Base-by-base conservation (phyloP, 2,797 vertebrate genomes). In the Babyrousa celebensis region DNA sequence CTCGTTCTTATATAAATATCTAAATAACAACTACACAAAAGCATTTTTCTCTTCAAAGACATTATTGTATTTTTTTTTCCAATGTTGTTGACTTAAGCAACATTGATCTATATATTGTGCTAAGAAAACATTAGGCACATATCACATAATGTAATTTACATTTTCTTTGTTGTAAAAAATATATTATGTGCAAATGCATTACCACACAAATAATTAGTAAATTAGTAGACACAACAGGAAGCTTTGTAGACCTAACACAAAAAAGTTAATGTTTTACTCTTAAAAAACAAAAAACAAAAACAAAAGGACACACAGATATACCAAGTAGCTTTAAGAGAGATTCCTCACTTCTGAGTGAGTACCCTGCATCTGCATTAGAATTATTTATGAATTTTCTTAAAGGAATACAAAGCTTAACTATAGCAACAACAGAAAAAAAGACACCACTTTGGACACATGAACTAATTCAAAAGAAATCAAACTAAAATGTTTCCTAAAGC, bases 111-210 rank as follows among this genome's bases (percentile, higher is more conserved):
- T 80, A 90, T 95, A 96, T 87, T 94, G 93, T 98, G 96, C 97
- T 98, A 98, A 85, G 96, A 98, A 98, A 98, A 98, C 96, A 97
- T 98, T 40, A 98, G 97, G 98, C 98, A 98, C 96, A 98, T 95
- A 98, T 84, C 96, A 98, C 97, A 98, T 97, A 96, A 92, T 96
- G 89, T 92, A 95, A 96, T 85, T 96, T 94, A 98, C 9, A 17
- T 96, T 96, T 98, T 97, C 94, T 97, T 97, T 96, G 89, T 75
- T 94, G 87, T 96, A 85, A 97, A 97, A 97, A 98, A 96, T 91
- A 98, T 12, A 77, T 36, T 40, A 95, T 98, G 96, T 97, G 97
- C 97, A 98, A 98, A 97, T 94, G 36, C 87, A 77, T 91, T 91
- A 97, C 97, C 92, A 98, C 97, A 97, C 40, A 96, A 97, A 90